Evolutionary conservation across 2,113 vertebrate genomes (phyloP).

Genomic region (Saccopteryx bilineata): DNA sequence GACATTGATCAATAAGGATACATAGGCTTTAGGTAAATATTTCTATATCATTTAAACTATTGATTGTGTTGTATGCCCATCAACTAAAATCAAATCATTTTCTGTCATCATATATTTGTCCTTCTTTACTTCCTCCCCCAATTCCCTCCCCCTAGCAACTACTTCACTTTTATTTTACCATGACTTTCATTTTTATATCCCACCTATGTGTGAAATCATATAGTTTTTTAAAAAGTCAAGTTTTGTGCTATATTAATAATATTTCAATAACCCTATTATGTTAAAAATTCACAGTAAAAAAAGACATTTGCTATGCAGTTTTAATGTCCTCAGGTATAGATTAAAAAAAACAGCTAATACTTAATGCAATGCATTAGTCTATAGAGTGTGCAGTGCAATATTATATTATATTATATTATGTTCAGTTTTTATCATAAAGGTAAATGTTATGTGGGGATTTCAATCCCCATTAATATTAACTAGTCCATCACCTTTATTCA

Average conservation of each 20-base stretch:
- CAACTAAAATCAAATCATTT: no score
- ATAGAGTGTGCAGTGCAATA: not conserved
- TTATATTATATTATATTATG: not conserved
- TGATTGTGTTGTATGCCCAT: no score
- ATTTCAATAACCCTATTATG: not conserved
- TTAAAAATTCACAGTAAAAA: not conserved
- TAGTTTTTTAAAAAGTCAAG: not conserved
- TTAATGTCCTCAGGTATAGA: not conserved
- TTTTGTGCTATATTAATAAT: not conserved
- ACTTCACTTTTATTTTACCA: no score
- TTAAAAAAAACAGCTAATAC: not conserved
- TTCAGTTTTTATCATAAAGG: not conserved
- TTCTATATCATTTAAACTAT: no score
- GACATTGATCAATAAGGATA: no score
- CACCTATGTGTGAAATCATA: no score
- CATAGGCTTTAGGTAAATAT: no score
- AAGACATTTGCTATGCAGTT: not conserved
- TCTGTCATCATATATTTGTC: no score
- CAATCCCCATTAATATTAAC: not conserved
- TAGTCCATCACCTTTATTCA: not conserved
- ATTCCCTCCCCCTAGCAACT: no score
- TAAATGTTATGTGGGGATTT: not conserved
- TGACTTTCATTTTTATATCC: no score
- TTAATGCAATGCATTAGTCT: not conserved
- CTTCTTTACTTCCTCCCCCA: no score